These are phyloP conservation scores for Acrobasis consociella DNA, from an alignment of 2,888 invertebrate species.

Conservation along the genomic window DNA sequence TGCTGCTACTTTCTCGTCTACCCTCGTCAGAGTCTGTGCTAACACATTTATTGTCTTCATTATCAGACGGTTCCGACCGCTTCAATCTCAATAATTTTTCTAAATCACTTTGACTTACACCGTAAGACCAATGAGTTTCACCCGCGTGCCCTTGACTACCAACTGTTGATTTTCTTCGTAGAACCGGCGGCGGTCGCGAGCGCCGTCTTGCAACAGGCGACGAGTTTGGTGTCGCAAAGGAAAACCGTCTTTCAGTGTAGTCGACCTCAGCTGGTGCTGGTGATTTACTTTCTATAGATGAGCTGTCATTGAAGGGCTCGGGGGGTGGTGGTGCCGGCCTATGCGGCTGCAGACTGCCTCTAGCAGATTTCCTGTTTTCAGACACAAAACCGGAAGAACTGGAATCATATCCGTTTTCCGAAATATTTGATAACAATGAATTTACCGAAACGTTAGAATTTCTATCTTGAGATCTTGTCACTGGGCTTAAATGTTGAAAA, in stretches of 20 bases:
- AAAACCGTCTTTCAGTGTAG: constrained; percentile 56
- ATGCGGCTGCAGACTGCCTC: constrained; percentile 58
- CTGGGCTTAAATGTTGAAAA: constrained; percentile 67
- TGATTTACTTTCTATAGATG: constrained; percentile 57
- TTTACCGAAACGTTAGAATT: constrained; percentile 78
- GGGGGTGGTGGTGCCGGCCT: constrained; percentile 78
- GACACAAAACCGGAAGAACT: constrained; percentile 77
- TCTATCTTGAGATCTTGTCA: constrained; percentile 66
- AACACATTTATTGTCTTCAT: constrained; percentile 55
- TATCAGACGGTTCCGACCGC: constrained; percentile 68
- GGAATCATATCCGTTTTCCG: constrained; percentile 74
- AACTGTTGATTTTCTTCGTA: constrained; percentile 68
- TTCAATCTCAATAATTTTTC: constrained; percentile 72
- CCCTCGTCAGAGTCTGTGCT: constrained; percentile 39
- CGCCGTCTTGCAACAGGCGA: constrained; percentile 67
- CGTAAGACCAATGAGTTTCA: constrained; percentile 76
- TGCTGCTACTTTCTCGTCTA: constrained; percentile 45
- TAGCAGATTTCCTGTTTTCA: constrained; percentile 62
- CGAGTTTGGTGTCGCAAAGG: constrained; percentile 63
- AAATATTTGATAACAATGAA: constrained; percentile 74
- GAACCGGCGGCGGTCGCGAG: constrained; percentile 72
- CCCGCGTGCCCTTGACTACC: constrained; percentile 55
- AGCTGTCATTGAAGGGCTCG: constrained; percentile 61
- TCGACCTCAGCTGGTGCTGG: constrained; percentile 48
- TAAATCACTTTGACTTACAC: constrained; percentile 73